Base-by-base conservation (phyloP, 2,113 vertebrate genomes). In the Alosa alosa region DNA sequence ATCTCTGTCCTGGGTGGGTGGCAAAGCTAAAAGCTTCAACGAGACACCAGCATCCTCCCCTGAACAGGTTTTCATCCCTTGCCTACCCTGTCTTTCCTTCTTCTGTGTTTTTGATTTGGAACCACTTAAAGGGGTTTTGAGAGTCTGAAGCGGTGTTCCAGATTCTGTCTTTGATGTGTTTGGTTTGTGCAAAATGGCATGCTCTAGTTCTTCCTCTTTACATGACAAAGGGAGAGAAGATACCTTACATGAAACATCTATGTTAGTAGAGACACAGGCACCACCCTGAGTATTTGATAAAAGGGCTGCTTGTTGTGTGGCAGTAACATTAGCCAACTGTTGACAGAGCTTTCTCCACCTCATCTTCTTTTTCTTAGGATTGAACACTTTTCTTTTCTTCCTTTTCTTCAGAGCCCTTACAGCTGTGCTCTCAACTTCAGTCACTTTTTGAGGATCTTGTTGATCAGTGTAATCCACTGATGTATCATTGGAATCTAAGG, bases 401-500 rank as follows among this genome's bases (percentile, higher is more conserved):
- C 3, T 78, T 78, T 10, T 39, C 31, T 39, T 78, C 72, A 17
- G 10, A 17, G 13, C 3, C 72, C 13, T 78, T 13, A 39, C 72
- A 78, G 72, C 31, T 50, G 50, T 83, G 60, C 41, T 25, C 22
- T 57, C 4, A 78, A 10, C 46, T 52, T 85, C 17, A 55, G 57
- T 22, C 78, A 72, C 44, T 39, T 50, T 81, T 15, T 88, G 39
- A 46, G 52, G 10, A 82, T 82, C 57, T 72, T 81, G 81, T 41
- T 78, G 6, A 72, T 72, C 64, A 15, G 36, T 78, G 31, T 78
- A 13, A 78, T 39, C 5, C 10, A 39, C 13, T 78, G 72, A 4
- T 17, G 72, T 5, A 5, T 4, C 15, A 31, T 72, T 72, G 3
- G 25, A 39, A 15, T 15, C 72, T 78, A 18, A 15, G 4, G 36